These are phyloP conservation scores for Stenichneumon culpator DNA, from an alignment of 2,888 invertebrate genomes.

Conservation along the genomic window DNA sequence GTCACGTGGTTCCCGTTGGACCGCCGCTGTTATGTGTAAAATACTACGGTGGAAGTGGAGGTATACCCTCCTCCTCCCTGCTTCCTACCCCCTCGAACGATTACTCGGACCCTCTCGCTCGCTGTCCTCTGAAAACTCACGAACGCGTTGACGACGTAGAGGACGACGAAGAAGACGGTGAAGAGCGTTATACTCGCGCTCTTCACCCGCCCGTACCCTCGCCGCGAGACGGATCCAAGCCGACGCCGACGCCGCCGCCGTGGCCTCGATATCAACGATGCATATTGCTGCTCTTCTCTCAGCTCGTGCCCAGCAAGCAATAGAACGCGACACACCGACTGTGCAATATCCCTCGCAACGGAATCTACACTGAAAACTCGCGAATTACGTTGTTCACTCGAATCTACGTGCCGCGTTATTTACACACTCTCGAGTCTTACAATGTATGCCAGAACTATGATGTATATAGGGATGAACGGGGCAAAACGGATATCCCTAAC, in stretches of 20 bases:
- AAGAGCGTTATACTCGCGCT: slow-evolving; percentile 29
- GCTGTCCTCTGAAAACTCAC: slow-evolving; percentile 22
- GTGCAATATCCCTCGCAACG: background rate
- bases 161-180: slow-evolving; percentile 11
- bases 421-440: slow-evolving; percentile 28
- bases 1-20: slow-evolving; percentile 75
- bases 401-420: slow-evolving; percentile 4
- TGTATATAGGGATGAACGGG: too few relatives aligned
- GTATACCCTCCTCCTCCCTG: slow-evolving; percentile 23
- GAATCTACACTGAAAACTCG: background rate
- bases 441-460: slow-evolving; percentile 4
- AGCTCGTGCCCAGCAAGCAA: background rate
- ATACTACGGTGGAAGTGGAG: slow-evolving; percentile 21
- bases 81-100: slow-evolving; percentile 1
- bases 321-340: slow-evolving; percentile 6
- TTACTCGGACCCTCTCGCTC: slow-evolving; percentile 23
- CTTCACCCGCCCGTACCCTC: slow-evolving; percentile 44
- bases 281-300: slow-evolving; percentile 29
- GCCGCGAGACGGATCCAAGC: slow-evolving; percentile 35
- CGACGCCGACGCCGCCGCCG: slow-evolving; percentile 55
- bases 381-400: background rate
- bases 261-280: slow-evolving; percentile 67
- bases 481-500: too few relatives aligned
- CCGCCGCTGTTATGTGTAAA: slow-evolving; percentile 50
- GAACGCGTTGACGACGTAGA: slow-evolving; percentile 18